Conservation (phyloP, 2,797 vertebrate genomes). For the Fringilla coelebs region DNA sequence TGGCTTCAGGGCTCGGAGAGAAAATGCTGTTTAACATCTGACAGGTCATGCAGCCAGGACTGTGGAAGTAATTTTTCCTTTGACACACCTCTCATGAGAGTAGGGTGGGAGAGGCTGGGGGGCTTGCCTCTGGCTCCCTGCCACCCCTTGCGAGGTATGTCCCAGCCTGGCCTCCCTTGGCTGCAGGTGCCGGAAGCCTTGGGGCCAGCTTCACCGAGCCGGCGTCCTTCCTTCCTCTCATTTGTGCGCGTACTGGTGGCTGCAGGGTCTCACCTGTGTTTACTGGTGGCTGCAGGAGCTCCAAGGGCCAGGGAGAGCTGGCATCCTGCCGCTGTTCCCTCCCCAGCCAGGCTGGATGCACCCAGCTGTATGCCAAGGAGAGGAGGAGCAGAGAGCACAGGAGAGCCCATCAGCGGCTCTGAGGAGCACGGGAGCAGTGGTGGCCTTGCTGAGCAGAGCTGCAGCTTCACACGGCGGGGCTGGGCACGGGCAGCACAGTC, state of each 20-base stretch:
- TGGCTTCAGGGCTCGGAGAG: background rate
- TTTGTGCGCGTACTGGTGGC: background rate
- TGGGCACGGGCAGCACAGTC: too few species aligned
- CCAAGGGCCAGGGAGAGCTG: background rate
- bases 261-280: background rate
- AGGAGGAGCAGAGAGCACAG: fast-evolving
- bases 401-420: background rate
- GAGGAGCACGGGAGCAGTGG: fast-evolving
- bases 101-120: background rate
- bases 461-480: background rate
- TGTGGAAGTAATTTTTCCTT: background rate
- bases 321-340: background rate
- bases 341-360: background rate
- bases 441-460: background rate
- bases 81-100: background rate
- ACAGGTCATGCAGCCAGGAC: background rate
- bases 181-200: background rate
- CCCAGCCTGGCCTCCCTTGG: background rate
- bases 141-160: fast-evolving
- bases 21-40: background rate
- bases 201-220: background rate
- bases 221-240: background rate
- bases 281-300: background rate
- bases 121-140: background rate
- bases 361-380: background rate